phyloP scores from a whole-genome alignment of 1,140 invertebrate species.

The Zaprionus tsacasi region DNA sequence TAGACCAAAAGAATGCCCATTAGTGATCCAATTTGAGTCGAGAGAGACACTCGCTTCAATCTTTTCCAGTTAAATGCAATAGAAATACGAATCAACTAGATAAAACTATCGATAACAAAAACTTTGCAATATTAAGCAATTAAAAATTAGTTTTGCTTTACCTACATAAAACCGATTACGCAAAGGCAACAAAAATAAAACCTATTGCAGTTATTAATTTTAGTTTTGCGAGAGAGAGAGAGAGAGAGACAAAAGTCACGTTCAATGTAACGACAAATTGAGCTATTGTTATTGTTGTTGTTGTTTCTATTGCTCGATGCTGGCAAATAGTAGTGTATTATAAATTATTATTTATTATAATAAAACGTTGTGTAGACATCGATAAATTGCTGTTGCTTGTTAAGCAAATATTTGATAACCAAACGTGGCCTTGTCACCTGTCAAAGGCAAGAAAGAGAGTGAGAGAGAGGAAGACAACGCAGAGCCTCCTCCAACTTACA shows the following conservation, averaged over 20 bases:
- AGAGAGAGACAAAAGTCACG: constrained; percentile 42
- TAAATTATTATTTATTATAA: constrained; percentile 44
- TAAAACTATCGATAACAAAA: background rate
- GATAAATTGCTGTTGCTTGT: constrained; percentile 42
- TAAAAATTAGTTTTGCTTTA: constrained; percentile 3
- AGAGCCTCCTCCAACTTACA: constrained; percentile 12
- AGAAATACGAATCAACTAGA: background rate
- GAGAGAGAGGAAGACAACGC: constrained; percentile 1
- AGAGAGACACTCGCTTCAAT: background rate
- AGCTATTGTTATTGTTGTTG: constrained; percentile 3
- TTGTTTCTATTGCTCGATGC: constrained; percentile 5
- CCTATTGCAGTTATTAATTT: constrained; percentile 42
- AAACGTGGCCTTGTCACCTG: constrained; percentile 42
- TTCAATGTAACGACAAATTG: constrained; percentile 41
- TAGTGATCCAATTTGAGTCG: background rate
- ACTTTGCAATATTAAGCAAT: background rate
- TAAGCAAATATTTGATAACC: constrained; percentile 46
- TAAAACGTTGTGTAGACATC: constrained; percentile 38
- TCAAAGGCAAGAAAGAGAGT: constrained; percentile 4
- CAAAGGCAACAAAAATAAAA: constrained; percentile 31
- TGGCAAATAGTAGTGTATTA: constrained; percentile 24
- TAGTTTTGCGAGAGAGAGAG: background rate
- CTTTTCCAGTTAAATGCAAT: background rate
- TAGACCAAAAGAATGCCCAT: background rate
- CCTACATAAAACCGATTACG: constrained; percentile 31